Evolutionary conservation across 2,113 vertebrate species (phyloP).

Genomic region (Edolisoma coerulescens): DNA sequence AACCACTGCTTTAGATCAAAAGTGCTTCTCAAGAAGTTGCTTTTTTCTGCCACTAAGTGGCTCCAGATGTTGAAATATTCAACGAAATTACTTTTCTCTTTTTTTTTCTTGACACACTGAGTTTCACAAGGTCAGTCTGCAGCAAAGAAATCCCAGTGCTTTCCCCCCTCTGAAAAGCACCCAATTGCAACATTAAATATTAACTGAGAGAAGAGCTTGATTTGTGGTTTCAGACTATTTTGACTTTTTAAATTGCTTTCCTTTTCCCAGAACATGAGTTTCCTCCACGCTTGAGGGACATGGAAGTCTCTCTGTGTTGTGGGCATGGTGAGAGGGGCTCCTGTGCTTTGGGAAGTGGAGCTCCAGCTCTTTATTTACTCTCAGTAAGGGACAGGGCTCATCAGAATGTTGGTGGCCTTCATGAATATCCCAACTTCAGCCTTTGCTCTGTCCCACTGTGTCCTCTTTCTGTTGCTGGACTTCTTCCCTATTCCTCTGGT

Average conservation of each 20-base stretch:
- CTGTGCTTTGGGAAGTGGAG: neutral
- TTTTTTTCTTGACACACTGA: neutral
- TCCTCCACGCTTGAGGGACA: neutral
- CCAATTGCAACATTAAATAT: constrained; percentile 50
- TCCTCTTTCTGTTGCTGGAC: neutral
- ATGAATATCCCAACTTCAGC: neutral
- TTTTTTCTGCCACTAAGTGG: constrained; percentile 67
- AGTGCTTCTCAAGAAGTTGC: constrained; percentile 45
- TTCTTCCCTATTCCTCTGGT: neutral
- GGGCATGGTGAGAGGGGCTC: neutral
- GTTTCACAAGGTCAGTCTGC: constrained; percentile 34
- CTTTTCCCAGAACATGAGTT: neutral
- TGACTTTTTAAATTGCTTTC: neutral
- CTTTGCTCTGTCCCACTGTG: neutral
- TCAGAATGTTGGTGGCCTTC: neutral
- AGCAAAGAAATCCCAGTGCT: neutral
- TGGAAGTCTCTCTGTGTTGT: neutral
- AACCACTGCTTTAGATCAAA: constrained; percentile 22
- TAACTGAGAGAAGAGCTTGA: neutral
- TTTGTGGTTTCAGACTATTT: neutral
- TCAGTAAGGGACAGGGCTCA: neutral
- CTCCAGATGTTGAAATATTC: constrained; percentile 74
- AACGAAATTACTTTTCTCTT: constrained; percentile 38
- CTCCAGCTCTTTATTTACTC: neutral
- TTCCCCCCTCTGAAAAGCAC: neutral